Percentiles rank a stretch among this genome's conserved stretches.
Conservation (phyloP, 2,113 vertebrate species). For the Stigmatopora argus region DNA sequence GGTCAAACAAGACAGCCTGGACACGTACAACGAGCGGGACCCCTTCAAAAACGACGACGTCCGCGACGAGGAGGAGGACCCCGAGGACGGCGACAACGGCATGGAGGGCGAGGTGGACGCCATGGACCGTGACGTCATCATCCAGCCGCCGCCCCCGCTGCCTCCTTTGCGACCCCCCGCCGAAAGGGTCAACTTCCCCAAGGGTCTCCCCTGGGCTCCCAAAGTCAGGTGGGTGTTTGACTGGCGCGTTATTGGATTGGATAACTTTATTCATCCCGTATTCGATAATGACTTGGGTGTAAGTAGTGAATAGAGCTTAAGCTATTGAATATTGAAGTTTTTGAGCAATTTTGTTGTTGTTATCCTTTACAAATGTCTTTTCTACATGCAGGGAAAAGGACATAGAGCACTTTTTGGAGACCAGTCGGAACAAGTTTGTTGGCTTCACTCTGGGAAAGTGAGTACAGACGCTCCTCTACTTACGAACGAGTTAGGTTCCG, state of each 20-base stretch:
- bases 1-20: slow-evolving; percentile 93
- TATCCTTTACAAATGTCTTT: too few relatives aligned
- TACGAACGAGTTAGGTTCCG: too few relatives aligned
- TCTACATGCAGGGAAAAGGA: slow-evolving; percentile 84
- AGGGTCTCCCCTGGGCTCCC: slow-evolving; percentile 93
- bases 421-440: slow-evolving; percentile 95
- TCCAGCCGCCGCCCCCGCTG: slow-evolving; percentile 64
- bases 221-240: slow-evolving; percentile 84
- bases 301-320: too few relatives aligned
- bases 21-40: slow-evolving; percentile 93
- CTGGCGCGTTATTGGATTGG: background rate
- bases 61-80: slow-evolving; percentile 84
- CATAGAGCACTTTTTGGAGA: slow-evolving; percentile 94
- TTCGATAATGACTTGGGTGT: too few relatives aligned
- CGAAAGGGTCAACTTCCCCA: slow-evolving; percentile 85
- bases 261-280: too few relatives aligned
- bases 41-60: slow-evolving; percentile 91
- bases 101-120: slow-evolving; percentile 88
- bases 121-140: slow-evolving; percentile 79
- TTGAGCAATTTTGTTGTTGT: too few relatives aligned
- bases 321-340: too few relatives aligned
- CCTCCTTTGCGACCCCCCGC: slow-evolving; percentile 66
- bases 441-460: slow-evolving; percentile 94
- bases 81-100: slow-evolving; percentile 71
- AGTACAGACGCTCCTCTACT: too few relatives aligned